Base-by-base conservation (phyloP, 2,888 invertebrate genomes). In the Agriopis marginaria region DNA sequence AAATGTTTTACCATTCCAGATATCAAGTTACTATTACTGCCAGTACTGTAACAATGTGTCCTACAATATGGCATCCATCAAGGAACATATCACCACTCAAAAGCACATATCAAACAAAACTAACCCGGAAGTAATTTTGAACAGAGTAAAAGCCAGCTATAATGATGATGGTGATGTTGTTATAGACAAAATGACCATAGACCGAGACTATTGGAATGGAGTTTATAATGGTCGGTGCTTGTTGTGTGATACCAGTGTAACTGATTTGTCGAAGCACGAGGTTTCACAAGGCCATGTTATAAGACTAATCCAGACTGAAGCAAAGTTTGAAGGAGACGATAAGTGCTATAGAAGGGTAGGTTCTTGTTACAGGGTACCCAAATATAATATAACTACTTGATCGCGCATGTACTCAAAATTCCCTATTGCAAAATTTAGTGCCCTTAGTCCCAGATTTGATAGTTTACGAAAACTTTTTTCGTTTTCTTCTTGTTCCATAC, bases 201-300 rank as follows among this genome's bases (percentile, higher is more conserved):
- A 74, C 8, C 77, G 74, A 10, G 61, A 76, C 0, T 79, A 86
- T 69, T 91, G 90, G 90, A 82, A 90, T 72, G 81, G 86, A 9
- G 78, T 90, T 10, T 44, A 78, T 0, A 74, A 82, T 39, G 73
- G 73, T 0, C 76, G 75, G 42, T 91, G 91, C 73, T 54, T 81
- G 2, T 12, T 90, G 7, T 91, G 91, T 63, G 66, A 82, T 58
- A 60, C 64, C 3, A 45, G 12, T 51, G 77, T 84, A 0, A 54
- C 70, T 2, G 67, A 77, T 66, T 14, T 72, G 7, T 63, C 73
- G 1, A 64, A 69, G 11, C 91, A 91, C 71, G 73, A 83, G 3
- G 51, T 10, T 2, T 49, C 61, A 12, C 63, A 77, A 7, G 75
- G 76, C 4, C 91, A 91, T 74, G 71, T 88, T 59, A 69, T 89